Base-by-base conservation (phyloP, 2,888 invertebrate genomes). In the Amphimallon solstitiale region DNA sequence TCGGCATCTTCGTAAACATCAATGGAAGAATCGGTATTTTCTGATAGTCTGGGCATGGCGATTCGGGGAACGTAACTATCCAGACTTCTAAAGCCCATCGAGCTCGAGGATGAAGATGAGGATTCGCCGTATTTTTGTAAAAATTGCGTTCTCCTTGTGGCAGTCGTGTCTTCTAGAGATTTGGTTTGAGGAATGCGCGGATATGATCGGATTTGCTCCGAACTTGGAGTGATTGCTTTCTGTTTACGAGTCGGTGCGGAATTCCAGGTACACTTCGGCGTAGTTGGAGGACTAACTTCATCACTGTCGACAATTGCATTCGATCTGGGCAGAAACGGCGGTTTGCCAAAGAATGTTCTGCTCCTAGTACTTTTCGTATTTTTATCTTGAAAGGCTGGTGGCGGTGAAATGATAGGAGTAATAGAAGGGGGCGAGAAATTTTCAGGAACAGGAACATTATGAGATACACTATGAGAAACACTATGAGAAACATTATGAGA, bases 391-490 rank as follows among this genome's bases (percentile, higher is more conserved):
- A 90, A 90, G 7, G 89, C 90, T 7, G 89, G 89, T 0, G 90
- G 90, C 7, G 90, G 90, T 12, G 90, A 90, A 49, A 90, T 86
- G 66, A 90, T 90, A 5, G 90, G 90, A 0, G 89, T 90, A 10
- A 88, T 82, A n/a, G 88, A 87, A 1, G 89, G 89, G 34, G 88
- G 88, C 0, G 89, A 87, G 46, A 81, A 81, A 0, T 82, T 81
- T 66, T 83, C 84, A 0, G 82, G 81, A 5, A 82, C 79, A 29
- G 82, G 56, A 45, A 59, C 56, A 17, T 17, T 59, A 14, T 43
- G 43, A n/a, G n/a, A n/a, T n/a, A n/a, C n/a, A n/a, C n/a, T n/a
- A n/a, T n/a, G n/a, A n/a, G n/a, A n/a, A n/a, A n/a, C n/a, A n/a
- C n/a, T n/a, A n/a, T n/a, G n/a, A n/a, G n/a, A n/a, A n/a, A n/a